phyloP scores from a whole-genome alignment of 2,797 vertebrate genomes.

The Nothura maculosa region DNA sequence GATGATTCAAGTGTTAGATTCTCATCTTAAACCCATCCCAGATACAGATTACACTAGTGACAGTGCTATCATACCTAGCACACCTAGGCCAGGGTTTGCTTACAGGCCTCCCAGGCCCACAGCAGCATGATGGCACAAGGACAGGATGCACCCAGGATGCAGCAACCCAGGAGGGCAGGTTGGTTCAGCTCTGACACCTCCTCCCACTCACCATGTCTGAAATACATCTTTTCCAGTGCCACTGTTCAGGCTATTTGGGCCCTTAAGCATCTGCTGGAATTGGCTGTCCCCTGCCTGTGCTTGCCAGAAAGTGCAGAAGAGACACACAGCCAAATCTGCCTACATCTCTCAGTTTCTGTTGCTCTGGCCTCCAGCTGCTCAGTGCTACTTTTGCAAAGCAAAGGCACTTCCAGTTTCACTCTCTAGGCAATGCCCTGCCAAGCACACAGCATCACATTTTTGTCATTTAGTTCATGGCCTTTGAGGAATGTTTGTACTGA shows the following conservation, averaged over 20 bases:
- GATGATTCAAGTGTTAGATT: accelerated
- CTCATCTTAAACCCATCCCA: background rate
- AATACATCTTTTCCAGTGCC: background rate
- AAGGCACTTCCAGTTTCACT: background rate
- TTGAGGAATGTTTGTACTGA: background rate
- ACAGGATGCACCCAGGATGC: accelerated
- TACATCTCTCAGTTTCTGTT: accelerated
- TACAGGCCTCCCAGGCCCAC: background rate
- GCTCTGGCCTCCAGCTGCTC: background rate
- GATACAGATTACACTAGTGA: background rate
- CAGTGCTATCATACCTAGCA: background rate
- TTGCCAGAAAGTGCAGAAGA: background rate
- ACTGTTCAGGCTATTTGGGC: background rate
- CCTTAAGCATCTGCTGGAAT: background rate
- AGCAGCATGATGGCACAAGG: background rate
- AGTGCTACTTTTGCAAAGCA: background rate
- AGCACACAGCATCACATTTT: accelerated
- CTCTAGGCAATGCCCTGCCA: background rate
- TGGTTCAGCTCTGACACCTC: background rate
- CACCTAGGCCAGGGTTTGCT: background rate
- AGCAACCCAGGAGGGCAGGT: background rate
- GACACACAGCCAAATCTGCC: background rate
- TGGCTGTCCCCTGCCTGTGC: conserved; percentile 23
- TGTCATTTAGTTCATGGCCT: background rate
- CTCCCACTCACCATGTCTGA: background rate